Percentiles rank a stretch among this genome's conserved stretches.
These are phyloP conservation scores for Mimumesa dahlbomi DNA, from an alignment of 2,888 invertebrate species.

Conservation along the genomic window DNA sequence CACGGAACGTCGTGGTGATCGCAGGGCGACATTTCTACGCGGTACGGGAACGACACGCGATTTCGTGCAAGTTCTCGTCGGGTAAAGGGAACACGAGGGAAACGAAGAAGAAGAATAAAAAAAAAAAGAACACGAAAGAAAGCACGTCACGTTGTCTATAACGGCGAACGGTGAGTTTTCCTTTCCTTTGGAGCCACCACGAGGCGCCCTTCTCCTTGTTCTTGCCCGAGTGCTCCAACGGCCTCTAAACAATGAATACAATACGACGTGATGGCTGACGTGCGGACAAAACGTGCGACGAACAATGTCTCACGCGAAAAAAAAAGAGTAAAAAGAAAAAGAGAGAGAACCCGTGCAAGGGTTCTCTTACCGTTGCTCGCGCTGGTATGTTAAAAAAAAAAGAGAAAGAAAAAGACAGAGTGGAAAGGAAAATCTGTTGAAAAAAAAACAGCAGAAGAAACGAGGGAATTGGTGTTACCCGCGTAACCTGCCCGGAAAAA, in stretches of 20 bases:
- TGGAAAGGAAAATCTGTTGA: constrained; percentile 8
- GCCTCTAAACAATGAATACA: constrained; percentile 63
- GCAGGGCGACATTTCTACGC: constrained; percentile 33
- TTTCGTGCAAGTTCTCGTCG: constrained; percentile 25
- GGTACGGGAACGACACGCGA: constrained; percentile 28
- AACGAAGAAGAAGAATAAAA: neutral
- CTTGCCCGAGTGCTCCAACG: constrained; percentile 31
- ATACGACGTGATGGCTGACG: constrained; percentile 54
- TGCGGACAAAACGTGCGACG: constrained; percentile 57
- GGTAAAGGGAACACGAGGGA: neutral
- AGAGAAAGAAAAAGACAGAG: constrained; percentile 21
- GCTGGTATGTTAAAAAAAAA: constrained; percentile 22
- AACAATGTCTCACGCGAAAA: constrained; percentile 53
- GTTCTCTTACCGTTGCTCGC: constrained; percentile 28
- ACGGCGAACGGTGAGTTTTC: constrained; percentile 34
- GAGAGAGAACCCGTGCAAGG: too few relatives aligned
- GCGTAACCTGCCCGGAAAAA: constrained; percentile 1
- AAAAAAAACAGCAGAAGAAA: constrained; percentile 15
- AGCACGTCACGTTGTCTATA: constrained; percentile 23
- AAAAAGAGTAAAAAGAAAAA: constrained; percentile 35
- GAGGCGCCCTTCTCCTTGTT: constrained; percentile 40
- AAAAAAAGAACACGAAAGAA: constrained; percentile 10
- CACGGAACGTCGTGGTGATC: constrained; percentile 22
- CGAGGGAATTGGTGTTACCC: neutral
- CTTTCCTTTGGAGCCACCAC: constrained; percentile 37